Conservation (phyloP, 2,888 invertebrate species). For the Eulithis prunata region DNA sequence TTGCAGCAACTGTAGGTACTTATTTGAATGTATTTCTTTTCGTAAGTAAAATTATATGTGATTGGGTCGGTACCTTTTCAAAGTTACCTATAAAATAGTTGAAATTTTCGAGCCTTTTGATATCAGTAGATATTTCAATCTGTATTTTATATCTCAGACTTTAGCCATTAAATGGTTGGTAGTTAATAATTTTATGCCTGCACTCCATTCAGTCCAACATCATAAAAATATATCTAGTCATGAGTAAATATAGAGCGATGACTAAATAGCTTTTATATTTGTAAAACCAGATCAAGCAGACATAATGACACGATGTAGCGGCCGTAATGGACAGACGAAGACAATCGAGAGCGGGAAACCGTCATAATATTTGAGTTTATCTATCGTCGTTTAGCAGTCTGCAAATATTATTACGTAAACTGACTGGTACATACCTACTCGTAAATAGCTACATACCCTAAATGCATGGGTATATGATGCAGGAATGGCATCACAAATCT, state of each 20-base stretch:
- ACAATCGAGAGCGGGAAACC: constrained; percentile 37
- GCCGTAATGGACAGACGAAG: constrained; percentile 36
- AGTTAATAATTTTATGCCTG: constrained; percentile 45
- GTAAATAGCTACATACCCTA: too few species aligned
- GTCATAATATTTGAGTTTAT: constrained; percentile 32
- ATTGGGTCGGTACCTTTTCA: too few species aligned
- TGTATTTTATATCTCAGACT: constrained; percentile 23
- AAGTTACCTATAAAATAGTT: not conserved
- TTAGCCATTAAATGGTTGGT: constrained; percentile 29
- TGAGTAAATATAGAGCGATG: constrained; percentile 54
- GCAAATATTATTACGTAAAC: too few species aligned
- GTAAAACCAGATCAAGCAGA: constrained; percentile 38
- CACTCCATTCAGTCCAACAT: constrained; percentile 46
- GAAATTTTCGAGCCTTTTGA: constrained; percentile 10
- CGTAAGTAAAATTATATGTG: too few species aligned
- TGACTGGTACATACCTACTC: too few species aligned
- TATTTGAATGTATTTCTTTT: too few species aligned
- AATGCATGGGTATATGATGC: too few species aligned
- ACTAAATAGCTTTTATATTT: constrained; percentile 46
- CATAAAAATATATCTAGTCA: constrained; percentile 55
- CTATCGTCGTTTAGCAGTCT: too few species aligned
- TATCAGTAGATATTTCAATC: constrained; percentile 25
- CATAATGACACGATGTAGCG: constrained; percentile 38
- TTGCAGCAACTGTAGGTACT: too few species aligned
- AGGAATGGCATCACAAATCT: too few species aligned